phyloP scores from a whole-genome alignment of 2,113 vertebrate genomes.

The Galemys pyrenaicus region DNA sequence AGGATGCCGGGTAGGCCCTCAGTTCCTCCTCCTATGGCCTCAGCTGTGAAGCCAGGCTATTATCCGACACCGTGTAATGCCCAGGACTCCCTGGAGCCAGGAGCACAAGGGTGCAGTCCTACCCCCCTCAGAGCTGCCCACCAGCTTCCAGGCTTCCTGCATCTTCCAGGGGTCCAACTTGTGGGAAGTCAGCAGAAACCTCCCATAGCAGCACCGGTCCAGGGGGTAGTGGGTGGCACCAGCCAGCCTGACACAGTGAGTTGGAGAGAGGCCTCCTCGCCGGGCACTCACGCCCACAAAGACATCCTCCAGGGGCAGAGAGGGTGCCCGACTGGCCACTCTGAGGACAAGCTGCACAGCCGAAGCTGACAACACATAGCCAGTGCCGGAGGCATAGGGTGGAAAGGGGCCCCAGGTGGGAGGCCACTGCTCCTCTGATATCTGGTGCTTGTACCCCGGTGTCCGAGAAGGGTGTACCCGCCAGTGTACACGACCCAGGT shows the following conservation, averaged over 20 bases:
- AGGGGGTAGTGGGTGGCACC: constrained; percentile 87
- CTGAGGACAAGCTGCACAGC: constrained; percentile 87
- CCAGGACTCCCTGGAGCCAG: constrained; percentile 85
- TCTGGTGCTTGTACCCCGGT: constrained; percentile 85
- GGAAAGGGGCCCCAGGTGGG: constrained; percentile 83
- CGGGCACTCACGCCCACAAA: constrained; percentile 91
- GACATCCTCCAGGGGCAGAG: constrained; percentile 89
- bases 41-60: constrained; percentile 78
- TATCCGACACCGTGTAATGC: constrained; percentile 86
- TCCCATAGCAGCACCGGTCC: constrained; percentile 90
- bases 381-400: constrained; percentile 93
- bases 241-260: constrained; percentile 88
- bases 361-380: constrained; percentile 89
- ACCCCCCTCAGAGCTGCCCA: not conserved
- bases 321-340: constrained; percentile 81
- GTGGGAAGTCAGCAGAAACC: constrained; percentile 90
- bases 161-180: constrained; percentile 85
- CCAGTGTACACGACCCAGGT: constrained; percentile 91
- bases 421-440: constrained; percentile 84
- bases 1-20: not conserved
- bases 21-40: not conserved
- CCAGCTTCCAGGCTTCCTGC: constrained; percentile 85
- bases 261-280: constrained; percentile 87
- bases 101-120: constrained; percentile 83
- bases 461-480: constrained; percentile 84